A percentile compares a stretch with the other conserved stretches of the same genome.
These are phyloP conservation scores for Calephelis perditalis DNA, from an alignment of 2,888 invertebrate species.

Conservation along the genomic window DNA sequence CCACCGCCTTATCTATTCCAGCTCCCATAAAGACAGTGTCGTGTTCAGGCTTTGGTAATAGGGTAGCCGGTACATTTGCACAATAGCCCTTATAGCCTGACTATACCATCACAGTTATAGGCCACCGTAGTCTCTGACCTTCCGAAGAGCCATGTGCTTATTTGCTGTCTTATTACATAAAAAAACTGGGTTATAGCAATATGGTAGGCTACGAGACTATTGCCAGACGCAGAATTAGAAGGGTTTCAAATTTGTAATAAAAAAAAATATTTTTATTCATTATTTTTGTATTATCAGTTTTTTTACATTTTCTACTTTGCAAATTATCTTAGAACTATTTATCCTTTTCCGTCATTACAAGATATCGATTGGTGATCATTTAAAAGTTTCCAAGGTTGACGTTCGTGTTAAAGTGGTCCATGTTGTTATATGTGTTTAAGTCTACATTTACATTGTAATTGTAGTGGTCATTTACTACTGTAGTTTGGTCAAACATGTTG, in stretches of 20 bases:
- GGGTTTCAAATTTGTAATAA: not conserved
- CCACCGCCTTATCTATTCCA: too few relatives aligned
- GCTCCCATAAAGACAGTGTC: too few relatives aligned
- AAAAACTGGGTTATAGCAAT: too few relatives aligned
- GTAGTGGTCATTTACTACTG: slow-evolving; percentile 21
- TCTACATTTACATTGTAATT: slow-evolving; percentile 46
- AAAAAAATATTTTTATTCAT: not conserved
- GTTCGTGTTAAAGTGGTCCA: slow-evolving; percentile 20
- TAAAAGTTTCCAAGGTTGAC: slow-evolving; percentile 2
- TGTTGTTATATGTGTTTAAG: slow-evolving; percentile 31
- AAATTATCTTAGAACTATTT: not conserved
- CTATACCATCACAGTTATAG: too few relatives aligned
- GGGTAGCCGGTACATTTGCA: too few relatives aligned
- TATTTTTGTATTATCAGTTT: not conserved
- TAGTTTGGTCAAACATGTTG: slow-evolving; percentile 44
- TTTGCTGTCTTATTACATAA: too few relatives aligned
- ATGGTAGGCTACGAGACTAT: too few relatives aligned
- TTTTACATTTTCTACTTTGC: slow-evolving; percentile 8
- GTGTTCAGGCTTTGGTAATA: too few relatives aligned
- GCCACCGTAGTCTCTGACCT: too few relatives aligned
- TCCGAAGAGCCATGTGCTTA: too few relatives aligned
- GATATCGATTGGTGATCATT: not conserved
- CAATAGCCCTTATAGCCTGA: too few relatives aligned
- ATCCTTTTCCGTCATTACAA: not conserved
- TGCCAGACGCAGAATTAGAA: too few relatives aligned